phyloP scores from a whole-genome alignment of 2,888 invertebrate species.

The Mythimna loreyi region DNA sequence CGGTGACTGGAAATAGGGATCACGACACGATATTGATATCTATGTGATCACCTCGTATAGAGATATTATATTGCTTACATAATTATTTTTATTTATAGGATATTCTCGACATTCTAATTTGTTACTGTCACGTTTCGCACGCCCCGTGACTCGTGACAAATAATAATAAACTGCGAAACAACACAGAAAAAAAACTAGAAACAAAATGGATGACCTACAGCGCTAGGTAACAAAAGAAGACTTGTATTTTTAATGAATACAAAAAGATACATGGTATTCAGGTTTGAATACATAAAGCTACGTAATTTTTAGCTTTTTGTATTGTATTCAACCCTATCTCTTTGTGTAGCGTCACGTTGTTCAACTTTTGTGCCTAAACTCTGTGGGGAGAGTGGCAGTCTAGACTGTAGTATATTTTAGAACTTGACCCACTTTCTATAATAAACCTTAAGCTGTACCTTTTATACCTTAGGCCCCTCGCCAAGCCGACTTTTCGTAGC shows the following conservation, averaged over 20 bases:
- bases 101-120: conserved; percentile 47
- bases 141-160: conserved; percentile 40
- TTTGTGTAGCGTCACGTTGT: conserved; percentile 3
- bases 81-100: conserved; percentile 36
- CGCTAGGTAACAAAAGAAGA: not conserved
- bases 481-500: no score
- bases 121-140: conserved; percentile 50
- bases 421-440: conserved; percentile 42
- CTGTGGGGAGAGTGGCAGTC: conserved; percentile 26
- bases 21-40: no score
- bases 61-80: no score
- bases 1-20: no score
- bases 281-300: conserved; percentile 7
- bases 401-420: conserved; percentile 52
- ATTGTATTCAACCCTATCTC: conserved; percentile 12
- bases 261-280: conserved; percentile 7
- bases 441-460: conserved; percentile 1
- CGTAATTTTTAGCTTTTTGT: conserved; percentile 6
- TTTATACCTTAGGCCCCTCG: no score
- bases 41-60: no score
- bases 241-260: not conserved
- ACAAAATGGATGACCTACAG: conserved; percentile 10
- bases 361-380: conserved; percentile 3
- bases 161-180: conserved; percentile 17
- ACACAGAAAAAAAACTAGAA: conserved; percentile 13